A percentile compares a stretch with the other conserved stretches of the same genome.
Conservation (phyloP, 2,113 vertebrate species). For the Chloropsis cyanopogon region DNA sequence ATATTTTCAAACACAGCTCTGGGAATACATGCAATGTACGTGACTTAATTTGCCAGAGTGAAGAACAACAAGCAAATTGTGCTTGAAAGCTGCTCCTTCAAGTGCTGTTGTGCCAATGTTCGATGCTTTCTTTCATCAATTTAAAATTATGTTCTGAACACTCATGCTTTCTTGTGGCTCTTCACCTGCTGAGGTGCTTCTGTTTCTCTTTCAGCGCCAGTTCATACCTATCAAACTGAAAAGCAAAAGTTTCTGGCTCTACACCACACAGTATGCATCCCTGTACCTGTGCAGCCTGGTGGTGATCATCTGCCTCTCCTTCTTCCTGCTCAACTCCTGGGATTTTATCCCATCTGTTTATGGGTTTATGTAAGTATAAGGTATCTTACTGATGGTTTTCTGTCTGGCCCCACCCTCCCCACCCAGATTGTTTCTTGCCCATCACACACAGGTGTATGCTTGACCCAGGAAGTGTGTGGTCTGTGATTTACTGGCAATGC, state of each 20-base stretch:
- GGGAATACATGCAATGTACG: accelerated
- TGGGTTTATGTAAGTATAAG: conserved; percentile 91
- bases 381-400: neutral
- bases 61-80: neutral
- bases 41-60: neutral
- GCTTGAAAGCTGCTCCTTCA: neutral
- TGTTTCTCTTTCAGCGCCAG: conserved; percentile 76
- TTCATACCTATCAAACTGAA: conserved; percentile 88
- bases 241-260: conserved; percentile 87
- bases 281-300: conserved; percentile 89
- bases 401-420: neutral
- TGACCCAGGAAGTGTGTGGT: neutral
- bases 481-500: neutral
- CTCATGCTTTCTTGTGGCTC: neutral
- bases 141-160: neutral
- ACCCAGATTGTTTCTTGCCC: neutral
- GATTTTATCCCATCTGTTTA: conserved; percentile 95
- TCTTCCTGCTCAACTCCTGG: conserved; percentile 96
- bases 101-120: neutral
- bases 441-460: neutral
- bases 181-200: neutral
- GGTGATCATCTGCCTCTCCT: conserved; percentile 89
- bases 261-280: conserved; percentile 83
- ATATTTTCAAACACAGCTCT: neutral
- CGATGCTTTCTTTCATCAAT: neutral